Evolutionary conservation across 2,113 vertebrate genomes (phyloP).

Genomic region (Cinclus cinclus): DNA sequence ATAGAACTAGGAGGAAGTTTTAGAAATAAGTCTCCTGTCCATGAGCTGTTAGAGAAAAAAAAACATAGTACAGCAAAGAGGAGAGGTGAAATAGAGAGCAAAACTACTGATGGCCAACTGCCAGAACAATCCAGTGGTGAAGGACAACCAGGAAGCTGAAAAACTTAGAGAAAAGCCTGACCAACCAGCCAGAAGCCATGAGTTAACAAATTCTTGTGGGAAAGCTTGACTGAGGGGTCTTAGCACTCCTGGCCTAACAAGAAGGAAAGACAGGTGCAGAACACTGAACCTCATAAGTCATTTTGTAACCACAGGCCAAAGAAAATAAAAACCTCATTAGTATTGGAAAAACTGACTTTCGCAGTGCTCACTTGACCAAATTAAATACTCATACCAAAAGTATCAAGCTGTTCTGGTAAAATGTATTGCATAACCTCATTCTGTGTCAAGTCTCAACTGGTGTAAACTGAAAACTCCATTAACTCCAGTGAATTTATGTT

Average conservation of each 20-base stretch:
- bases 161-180: background rate
- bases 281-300: constrained; percentile 3
- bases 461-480: constrained; percentile 13
- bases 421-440: constrained; percentile 26
- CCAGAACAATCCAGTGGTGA: background rate
- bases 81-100: background rate
- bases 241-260: background rate
- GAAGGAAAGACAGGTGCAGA: constrained; percentile 43
- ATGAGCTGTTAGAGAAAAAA: background rate
- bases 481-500: background rate
- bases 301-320: constrained; percentile 7
- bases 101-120: background rate
- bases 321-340: constrained; percentile 42
- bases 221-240: background rate
- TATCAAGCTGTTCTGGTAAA: constrained; percentile 23
- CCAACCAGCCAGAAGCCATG: constrained; percentile 9
- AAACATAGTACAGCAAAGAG: background rate
- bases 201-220: constrained; percentile 28
- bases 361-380: background rate
- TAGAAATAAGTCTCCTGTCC: background rate
- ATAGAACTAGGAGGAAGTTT: background rate
- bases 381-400: constrained; percentile 5
- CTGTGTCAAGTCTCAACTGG: background rate
- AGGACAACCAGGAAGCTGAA: background rate
- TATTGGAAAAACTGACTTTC: constrained; percentile 24